Base-by-base conservation (phyloP, 2,888 invertebrate species). In the Glyphotaelius pellucidus region DNA sequence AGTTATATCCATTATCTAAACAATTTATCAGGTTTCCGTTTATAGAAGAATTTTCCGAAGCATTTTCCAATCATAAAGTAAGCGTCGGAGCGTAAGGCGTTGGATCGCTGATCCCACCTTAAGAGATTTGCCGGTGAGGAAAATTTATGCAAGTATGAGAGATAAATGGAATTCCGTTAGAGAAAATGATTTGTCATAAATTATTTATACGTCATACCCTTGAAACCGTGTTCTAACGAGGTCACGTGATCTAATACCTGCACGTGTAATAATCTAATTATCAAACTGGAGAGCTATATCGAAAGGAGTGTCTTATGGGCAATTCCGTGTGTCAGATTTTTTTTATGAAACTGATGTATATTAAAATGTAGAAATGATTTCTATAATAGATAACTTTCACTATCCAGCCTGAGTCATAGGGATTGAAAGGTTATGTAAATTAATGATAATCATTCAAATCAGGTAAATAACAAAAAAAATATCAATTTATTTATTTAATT, bases 61-160 rank as follows among this genome's bases (percentile, higher is more conserved):
- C 67, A n/a, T 67, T n/a, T 67, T 67, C 67, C 67, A 67, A 67
- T 67, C 67, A 67, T 67, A 67, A 67, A 67, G 67, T 67, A 67
- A 67, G 25, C 67, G 25, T 5, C 67, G 25, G 25, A 67, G 67
- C 67, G 67, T 67, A 25, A 67, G 67, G 67, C 67, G 25, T 67
- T 67, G 67, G 67, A n/a, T 67, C 67, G 67, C 67, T 67, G 67
- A 67, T 67, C 67, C 67, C 67, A 67, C 67, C 25, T 67, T 67
- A 67, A 67, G 67, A 67, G 67, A 67, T 67, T 67, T 67, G 25
- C 67, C 67, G n/a, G 67, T 25, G 67, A 67, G 67, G 67, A 67
- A 67, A 67, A 67, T 67, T 67, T 67, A 67, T 67, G 67, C 67
- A 67, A 67, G 67, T 67, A 67, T 67, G 25, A 67, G 67, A 67